These are phyloP conservation scores for Malachius bipustulatus DNA, from an alignment of 2,888 invertebrate species.

Conservation along the genomic window DNA sequence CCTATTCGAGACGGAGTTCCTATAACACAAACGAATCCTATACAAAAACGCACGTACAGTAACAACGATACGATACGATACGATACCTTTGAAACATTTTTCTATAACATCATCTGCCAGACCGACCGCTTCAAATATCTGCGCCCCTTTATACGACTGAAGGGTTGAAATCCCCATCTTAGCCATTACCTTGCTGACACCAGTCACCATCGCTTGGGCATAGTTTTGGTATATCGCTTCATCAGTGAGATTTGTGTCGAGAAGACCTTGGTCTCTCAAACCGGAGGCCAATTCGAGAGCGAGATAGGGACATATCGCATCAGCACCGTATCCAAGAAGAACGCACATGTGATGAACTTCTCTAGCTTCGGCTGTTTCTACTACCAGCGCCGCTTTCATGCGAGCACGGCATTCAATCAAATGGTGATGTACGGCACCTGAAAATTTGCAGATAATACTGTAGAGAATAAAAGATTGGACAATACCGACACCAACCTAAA, in stretches of 20 bases:
- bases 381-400: slow-evolving; percentile 89
- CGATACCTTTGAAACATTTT: slow-evolving; percentile 69
- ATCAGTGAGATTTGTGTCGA: slow-evolving; percentile 66
- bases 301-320: slow-evolving; percentile 94
- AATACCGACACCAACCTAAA: slow-evolving; percentile 41
- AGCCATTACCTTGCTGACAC: slow-evolving; percentile 76
- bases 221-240: slow-evolving; percentile 76
- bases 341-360: slow-evolving; percentile 96
- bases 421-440: slow-evolving; percentile 86
- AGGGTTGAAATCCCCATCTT: slow-evolving; percentile 99
- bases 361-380: slow-evolving; percentile 94
- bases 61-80: no score
- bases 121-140: slow-evolving; percentile 98
- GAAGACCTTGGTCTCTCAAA: slow-evolving; percentile 72
- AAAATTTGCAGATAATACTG: slow-evolving; percentile 12
- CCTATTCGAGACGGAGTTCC: slow-evolving; percentile 60
- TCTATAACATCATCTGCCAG: slow-evolving; percentile 84
- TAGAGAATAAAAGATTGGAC: slow-evolving; percentile 6
- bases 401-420: slow-evolving; percentile 88
- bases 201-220: slow-evolving; percentile 57
- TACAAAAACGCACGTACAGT: no score
- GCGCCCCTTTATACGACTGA: slow-evolving; percentile 97
- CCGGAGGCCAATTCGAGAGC: slow-evolving; percentile 87
- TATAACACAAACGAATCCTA: no score
- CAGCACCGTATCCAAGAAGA: slow-evolving; percentile 89